Evolutionary conservation across 2,888 invertebrate genomes (phyloP).

Genomic region (Leptinotarsa tumamoca): DNA sequence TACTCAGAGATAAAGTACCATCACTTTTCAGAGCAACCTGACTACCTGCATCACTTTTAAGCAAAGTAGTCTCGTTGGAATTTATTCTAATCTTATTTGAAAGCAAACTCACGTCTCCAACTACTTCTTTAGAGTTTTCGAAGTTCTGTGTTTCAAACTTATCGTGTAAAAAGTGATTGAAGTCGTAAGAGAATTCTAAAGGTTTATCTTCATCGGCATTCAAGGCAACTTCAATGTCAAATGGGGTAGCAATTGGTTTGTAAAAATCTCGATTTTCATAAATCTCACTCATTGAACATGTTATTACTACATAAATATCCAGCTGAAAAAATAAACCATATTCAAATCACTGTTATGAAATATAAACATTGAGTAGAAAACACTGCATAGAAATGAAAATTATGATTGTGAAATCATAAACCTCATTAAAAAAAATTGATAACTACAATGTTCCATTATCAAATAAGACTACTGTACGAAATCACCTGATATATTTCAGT

Average conservation of each 20-base stretch:
- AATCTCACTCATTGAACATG: constrained; percentile 91
- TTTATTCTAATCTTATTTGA: constrained; percentile 73
- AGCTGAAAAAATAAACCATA: constrained; percentile 71
- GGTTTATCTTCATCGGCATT: constrained; percentile 69
- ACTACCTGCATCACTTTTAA: constrained; percentile 33
- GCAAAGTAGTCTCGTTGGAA: constrained; percentile 48
- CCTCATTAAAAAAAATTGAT: constrained; percentile 44
- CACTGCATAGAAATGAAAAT: too few species aligned
- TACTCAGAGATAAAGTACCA: constrained; percentile 67
- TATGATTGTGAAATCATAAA: background rate
- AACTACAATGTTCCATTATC: background rate
- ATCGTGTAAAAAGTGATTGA: constrained; percentile 74
- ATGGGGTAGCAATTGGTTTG: constrained; percentile 91
- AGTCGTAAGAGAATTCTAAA: constrained; percentile 71
- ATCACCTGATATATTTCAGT: too few species aligned
- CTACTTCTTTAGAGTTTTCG: constrained; percentile 17
- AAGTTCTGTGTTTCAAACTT: constrained; percentile 21
- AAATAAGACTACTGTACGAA: too few species aligned
- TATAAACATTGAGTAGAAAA: background rate
- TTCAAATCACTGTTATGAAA: background rate
- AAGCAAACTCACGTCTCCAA: constrained; percentile 79
- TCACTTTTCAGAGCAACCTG: constrained; percentile 62
- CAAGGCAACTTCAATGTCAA: constrained; percentile 89
- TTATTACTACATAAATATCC: constrained; percentile 91
- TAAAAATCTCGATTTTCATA: constrained; percentile 88